phyloP scores from a whole-genome alignment of 2,888 invertebrate species.

The Diaprepes abbreviatus region DNA sequence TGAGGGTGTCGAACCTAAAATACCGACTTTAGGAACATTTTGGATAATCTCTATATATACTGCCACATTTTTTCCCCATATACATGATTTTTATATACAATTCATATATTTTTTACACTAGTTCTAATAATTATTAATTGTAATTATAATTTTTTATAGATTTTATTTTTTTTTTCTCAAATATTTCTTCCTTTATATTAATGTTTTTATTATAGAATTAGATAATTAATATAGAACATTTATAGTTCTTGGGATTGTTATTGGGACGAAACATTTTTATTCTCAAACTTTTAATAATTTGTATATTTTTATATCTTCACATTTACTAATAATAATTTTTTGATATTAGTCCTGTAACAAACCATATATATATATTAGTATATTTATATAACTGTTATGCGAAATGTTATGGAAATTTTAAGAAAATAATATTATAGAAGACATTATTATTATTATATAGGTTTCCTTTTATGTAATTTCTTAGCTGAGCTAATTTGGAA shows the following conservation, averaged over 20 bases:
- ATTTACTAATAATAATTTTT: too few relatives aligned
- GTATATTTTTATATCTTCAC: too few relatives aligned
- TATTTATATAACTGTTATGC: not conserved
- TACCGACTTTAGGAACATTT: not conserved
- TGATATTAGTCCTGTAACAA: too few relatives aligned
- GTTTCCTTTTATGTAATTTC: not conserved
- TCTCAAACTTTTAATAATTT: too few relatives aligned
- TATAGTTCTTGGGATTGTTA: not conserved
- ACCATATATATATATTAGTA: too few relatives aligned
- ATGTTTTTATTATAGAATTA: not conserved
- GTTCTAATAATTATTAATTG: not conserved
- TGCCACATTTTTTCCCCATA: not conserved
- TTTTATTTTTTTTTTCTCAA: slow-evolving; percentile 3
- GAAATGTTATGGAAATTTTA: not conserved
- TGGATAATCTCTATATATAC: not conserved
- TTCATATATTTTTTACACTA: not conserved
- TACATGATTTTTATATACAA: not conserved
- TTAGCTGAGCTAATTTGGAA: not conserved
- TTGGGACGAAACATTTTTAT: not conserved
- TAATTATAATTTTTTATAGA: slow-evolving; percentile 6
- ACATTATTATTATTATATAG: not conserved
- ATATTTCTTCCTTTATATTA: not conserved
- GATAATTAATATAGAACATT: not conserved
- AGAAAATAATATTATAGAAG: not conserved
- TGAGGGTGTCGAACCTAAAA: too few relatives aligned